Evolutionary conservation across 2,113 vertebrate genomes (phyloP).

Genomic region (Pachypanchax playfairii): DNA sequence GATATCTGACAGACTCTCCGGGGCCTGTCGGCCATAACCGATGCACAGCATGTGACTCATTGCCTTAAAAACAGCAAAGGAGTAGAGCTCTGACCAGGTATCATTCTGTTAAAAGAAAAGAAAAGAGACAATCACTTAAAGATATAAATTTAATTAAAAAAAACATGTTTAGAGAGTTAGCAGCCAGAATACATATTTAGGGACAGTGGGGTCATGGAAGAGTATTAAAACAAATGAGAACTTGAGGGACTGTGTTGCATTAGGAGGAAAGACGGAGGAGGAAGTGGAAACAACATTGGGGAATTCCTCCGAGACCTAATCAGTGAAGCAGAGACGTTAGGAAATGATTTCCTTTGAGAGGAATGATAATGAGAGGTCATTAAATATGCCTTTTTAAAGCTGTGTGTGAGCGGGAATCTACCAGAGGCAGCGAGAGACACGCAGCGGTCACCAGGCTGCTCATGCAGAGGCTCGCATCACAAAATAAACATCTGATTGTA

Average conservation of each 20-base stretch:
- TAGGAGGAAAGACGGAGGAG: constrained; percentile 31
- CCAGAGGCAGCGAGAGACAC: constrained; percentile 31
- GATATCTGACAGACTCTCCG: constrained; percentile 95
- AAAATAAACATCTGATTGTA: constrained; percentile 9
- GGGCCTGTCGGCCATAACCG: constrained; percentile 93
- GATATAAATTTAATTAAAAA: constrained; percentile 22
- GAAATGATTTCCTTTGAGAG: constrained; percentile 66
- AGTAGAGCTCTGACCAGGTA: constrained; percentile 97
- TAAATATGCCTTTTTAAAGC: constrained; percentile 69
- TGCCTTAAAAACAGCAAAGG: constrained; percentile 96
- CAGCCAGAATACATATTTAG: constrained; percentile 22
- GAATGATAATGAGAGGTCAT: constrained; percentile 70
- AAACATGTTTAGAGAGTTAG: constrained; percentile 13
- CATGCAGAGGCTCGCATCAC: not conserved
- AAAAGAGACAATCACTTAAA: constrained; percentile 20
- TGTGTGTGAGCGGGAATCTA: constrained; percentile 35
- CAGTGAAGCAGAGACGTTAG: constrained; percentile 54
- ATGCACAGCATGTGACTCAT: constrained; percentile 99
- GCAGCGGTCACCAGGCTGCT: constrained; percentile 38
- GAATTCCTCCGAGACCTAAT: constrained; percentile 72
- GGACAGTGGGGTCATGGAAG: constrained; percentile 43
- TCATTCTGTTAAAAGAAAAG: constrained; percentile 84
- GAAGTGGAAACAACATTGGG: constrained; percentile 54
- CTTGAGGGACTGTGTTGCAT: constrained; percentile 51
- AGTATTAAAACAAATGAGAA: constrained; percentile 64